Base-by-base conservation (phyloP, 2,113 vertebrate species). In the Ictalurus punctatus region DNA sequence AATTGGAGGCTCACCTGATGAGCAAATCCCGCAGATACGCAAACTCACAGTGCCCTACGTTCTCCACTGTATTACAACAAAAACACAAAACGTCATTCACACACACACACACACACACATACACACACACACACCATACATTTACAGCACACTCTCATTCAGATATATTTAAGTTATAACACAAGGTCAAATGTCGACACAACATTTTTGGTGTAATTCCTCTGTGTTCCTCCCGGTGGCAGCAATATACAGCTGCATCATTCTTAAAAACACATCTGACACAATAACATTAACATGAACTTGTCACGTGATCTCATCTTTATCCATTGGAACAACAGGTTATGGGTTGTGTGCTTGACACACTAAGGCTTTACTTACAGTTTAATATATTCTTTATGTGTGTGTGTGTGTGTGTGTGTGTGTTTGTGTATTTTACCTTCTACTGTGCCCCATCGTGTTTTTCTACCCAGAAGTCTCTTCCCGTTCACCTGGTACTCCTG, bases 381-480 rank as follows among this genome's bases (percentile, higher is more conserved):
- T 37, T 19, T 74, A 40, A 40, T 73, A 48, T 48, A 48, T 48
- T 48, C 44, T 48, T 48, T 44, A 3, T 44, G 6, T 37, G 21
- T 73, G n/a, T 87, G 63, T 88, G 13, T 56, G 82, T 76, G 6
- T 44, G 23, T 78, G 54, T 34, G 34, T 37, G 73, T 82, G 73
- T 16, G 52, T 69, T 37, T 87, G 25, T 87, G 14, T 69, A 12
- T 65, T 13, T 92, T 94, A 99, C 98, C 98, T 96, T 99, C 98
- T 79, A 99, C 98, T 94, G 97, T 99, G 91, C 98, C 98, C 98
- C 98, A 99, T 81, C 98, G 98, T 90, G 98, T 99, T 95, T 99
- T 99, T 91, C 98, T 96, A 48, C 98, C 98, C 82, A 99, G 96
- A 93, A 99, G 97, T 92, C 96, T 95, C 93, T 97, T 98, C 92